phyloP scores from a whole-genome alignment of 2,113 vertebrate genomes.

The Trematomus loennbergii region DNA sequence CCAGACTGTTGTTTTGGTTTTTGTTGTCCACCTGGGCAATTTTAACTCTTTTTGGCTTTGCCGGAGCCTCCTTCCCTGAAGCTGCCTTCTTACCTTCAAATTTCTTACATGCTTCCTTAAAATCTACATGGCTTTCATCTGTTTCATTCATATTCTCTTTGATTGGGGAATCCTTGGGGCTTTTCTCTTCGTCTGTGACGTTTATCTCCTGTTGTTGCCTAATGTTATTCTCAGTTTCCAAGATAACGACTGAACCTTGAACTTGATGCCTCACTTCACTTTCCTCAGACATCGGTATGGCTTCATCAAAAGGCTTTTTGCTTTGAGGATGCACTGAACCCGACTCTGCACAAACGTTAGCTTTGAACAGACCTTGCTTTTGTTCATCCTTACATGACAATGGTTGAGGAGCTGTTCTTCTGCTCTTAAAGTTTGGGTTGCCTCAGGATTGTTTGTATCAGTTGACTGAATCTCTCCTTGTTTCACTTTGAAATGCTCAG shows the following conservation, averaged over 20 bases:
- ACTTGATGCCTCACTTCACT: slow-evolving; percentile 11
- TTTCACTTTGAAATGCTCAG: slow-evolving; percentile 73
- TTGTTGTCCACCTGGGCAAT: slow-evolving; percentile 46
- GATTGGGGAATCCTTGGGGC: neutral
- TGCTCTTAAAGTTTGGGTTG: slow-evolving; percentile 26
- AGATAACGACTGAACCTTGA: neutral
- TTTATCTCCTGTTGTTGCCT: slow-evolving; percentile 14
- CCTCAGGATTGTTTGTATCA: slow-evolving; percentile 76
- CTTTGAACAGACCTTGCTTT: slow-evolving; percentile 18
- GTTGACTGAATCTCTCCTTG: slow-evolving; percentile 77
- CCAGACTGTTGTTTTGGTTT: slow-evolving; percentile 26
- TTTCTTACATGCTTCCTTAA: slow-evolving; percentile 67
- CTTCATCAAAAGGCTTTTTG: slow-evolving; percentile 6
- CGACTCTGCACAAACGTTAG: neutral
- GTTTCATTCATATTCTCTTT: slow-evolving; percentile 33
- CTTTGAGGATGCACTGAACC: slow-evolving; percentile 11
- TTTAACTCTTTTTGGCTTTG: slow-evolving; percentile 81
- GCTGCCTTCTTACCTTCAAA: slow-evolving; percentile 66
- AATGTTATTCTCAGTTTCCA: neutral
- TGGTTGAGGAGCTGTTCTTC: slow-evolving; percentile 34
- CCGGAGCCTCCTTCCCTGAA: slow-evolving; percentile 58
- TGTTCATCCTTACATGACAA: slow-evolving; percentile 27
- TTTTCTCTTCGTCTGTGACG: slow-evolving; percentile 13
- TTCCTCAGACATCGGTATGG: slow-evolving; percentile 3
- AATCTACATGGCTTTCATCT: slow-evolving; percentile 60